Evolutionary conservation across 2,113 vertebrate species (phyloP), one percentile per base, ranked within the genome.

Genomic region (Vombatus ursinus): DNA sequence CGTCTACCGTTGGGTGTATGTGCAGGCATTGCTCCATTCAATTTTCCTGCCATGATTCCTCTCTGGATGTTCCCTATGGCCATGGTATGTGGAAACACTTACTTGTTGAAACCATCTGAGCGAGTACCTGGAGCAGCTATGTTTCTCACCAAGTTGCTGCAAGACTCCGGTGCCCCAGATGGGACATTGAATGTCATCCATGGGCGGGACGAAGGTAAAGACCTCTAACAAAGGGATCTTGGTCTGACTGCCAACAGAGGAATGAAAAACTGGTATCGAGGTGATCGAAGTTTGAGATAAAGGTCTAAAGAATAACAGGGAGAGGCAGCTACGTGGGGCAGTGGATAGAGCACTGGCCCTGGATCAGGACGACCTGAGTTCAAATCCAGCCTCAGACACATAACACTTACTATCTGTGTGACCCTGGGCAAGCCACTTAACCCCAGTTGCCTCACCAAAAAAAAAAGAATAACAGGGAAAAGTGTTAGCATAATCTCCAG

Each of bases 11-110:
- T 99, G 3, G 99, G 99, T 0, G 99, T 99, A 25, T 99, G 99
- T 23, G 99, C 99, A 19, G 99, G 99, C 95, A 99, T 99, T 2
- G 99, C 99, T 24, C 99, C 99, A 0, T 99, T 99, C 98, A 99
- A 99, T 97, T 99, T 99, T 98, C 99, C 99, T 0, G 99, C 99
- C 97, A 99, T 99, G 99, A 99, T 99, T 97, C 99, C 99, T 48
- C 99, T 99, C 49, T 99, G 99, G 99, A 99, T 99, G 99, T 99
- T 99, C 96, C 99, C 99, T 49, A 99, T 99, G 99, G 99, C 99
- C 91, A 99, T 99, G 99, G 99, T 99, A 90, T 99, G 99, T 93
- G 99, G 99, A 54, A 99, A 99, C 98, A 99, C 99, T 11, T 99
- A 99, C 98, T 97, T 99, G 96, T 98, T 99, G 98, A 99, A 99